Evolutionary conservation across 2,113 vertebrate species (phyloP).

Genomic region (Triplophysa rosa): DNA sequence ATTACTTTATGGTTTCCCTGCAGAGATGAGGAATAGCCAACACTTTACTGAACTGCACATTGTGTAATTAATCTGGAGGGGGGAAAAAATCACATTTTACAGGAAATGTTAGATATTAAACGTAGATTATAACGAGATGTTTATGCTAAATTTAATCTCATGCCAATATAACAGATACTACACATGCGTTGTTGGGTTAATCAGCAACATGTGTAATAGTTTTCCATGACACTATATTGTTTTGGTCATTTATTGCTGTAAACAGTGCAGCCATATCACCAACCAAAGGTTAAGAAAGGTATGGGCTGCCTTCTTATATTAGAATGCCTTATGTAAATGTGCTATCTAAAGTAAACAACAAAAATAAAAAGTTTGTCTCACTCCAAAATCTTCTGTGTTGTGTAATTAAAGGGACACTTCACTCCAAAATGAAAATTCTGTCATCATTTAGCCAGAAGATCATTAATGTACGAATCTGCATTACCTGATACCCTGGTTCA

Average conservation of each 20-base stretch:
- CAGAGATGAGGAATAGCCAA: neutral
- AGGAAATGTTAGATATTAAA: neutral
- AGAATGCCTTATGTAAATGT: too few species aligned
- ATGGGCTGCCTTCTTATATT: too few species aligned
- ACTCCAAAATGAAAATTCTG: too few species aligned
- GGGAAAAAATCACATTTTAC: neutral
- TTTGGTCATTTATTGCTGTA: slow-evolving; percentile 18
- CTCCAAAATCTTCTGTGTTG: too few species aligned
- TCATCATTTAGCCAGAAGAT: too few species aligned
- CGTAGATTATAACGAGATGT: neutral
- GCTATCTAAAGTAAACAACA: neutral
- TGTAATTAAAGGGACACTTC: neutral
- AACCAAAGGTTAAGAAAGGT: neutral
- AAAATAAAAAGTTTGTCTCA: too few species aligned
- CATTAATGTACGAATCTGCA: too few species aligned
- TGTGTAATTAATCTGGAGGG: slow-evolving; percentile 3
- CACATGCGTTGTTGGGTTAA: neutral
- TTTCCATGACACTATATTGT: neutral
- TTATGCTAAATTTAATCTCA: neutral
- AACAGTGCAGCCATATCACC: neutral
- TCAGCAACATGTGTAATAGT: neutral
- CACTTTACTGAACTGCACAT: neutral
- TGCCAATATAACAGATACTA: neutral
- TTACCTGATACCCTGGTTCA: too few species aligned
- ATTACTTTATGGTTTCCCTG: slow-evolving; percentile 30